Evolutionary conservation across 2,797 vertebrate genomes (phyloP).

Genomic region (Periparus ater): DNA sequence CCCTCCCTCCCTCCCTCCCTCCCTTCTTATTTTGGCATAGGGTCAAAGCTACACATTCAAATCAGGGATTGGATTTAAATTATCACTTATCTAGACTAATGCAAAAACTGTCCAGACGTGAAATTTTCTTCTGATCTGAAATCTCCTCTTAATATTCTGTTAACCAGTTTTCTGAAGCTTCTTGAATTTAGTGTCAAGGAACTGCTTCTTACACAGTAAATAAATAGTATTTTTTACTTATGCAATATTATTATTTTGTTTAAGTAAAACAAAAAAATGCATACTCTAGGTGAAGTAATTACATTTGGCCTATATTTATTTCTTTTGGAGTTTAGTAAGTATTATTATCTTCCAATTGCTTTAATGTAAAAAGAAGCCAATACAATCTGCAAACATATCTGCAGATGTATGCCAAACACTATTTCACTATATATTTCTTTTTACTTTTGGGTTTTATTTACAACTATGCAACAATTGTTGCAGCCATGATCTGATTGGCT

Average conservation of each 20-base stretch:
- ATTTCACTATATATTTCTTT: neutral
- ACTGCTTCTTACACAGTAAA: neutral
- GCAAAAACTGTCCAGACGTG: neutral
- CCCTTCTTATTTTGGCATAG: neutral
- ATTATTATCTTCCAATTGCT: neutral
- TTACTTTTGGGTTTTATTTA: neutral
- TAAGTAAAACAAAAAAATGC: neutral
- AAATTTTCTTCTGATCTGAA: neutral
- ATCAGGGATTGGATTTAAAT: neutral
- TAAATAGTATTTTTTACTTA: neutral
- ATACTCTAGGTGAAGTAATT: neutral
- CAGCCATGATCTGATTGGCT: neutral
- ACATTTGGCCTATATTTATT: neutral
- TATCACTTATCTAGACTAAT: neutral
- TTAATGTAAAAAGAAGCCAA: neutral
- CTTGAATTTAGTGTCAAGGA: neutral
- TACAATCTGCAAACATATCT: too few relatives aligned
- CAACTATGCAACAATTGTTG: neutral
- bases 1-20: too few relatives aligned
- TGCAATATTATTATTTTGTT: neutral
- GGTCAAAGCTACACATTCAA: neutral
- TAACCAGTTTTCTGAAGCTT: neutral
- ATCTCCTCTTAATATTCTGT: neutral
- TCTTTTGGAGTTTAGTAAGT: neutral
- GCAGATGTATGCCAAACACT: too few relatives aligned